phyloP scores from a whole-genome alignment of 2,113 vertebrate genomes.

The Gallinago undulata region DNA sequence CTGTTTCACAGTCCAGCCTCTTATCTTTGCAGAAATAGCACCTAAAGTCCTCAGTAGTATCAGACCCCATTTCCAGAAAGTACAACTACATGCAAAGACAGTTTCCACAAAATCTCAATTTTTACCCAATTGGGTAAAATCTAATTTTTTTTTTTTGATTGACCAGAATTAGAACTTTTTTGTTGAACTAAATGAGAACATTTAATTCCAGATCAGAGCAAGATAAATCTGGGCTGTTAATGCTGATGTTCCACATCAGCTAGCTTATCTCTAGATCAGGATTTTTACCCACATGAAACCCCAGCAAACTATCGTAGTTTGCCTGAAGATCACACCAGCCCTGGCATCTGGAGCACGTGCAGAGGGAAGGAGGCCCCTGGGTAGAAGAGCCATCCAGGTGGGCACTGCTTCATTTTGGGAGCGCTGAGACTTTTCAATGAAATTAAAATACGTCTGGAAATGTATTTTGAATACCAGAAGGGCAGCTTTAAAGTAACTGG shows the following conservation, averaged over 20 bases:
- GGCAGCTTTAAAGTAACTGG: neutral
- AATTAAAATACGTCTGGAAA: neutral
- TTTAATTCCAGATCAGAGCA: neutral
- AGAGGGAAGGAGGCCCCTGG: neutral
- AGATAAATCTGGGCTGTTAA: neutral
- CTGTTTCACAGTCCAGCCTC: neutral
- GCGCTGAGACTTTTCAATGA: neutral
- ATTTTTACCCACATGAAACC: neutral
- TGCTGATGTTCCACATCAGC: neutral
- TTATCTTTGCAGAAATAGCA: neutral
- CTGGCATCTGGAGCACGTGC: fast-evolving
- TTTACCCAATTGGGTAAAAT: neutral
- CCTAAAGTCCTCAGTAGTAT: neutral
- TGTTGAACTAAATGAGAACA: neutral
- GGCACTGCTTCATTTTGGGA: neutral
- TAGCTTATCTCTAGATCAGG: neutral
- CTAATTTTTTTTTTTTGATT: neutral
- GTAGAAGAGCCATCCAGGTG: neutral
- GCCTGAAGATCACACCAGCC: neutral
- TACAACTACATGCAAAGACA: neutral
- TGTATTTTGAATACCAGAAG: neutral
- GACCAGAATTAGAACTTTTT: neutral
- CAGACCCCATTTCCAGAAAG: neutral
- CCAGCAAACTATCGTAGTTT: neutral
- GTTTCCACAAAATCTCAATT: neutral